Percentiles rank a stretch among this genome's conserved stretches.
Conservation (phyloP, 30 jellyfish, hydroid and myxozoan genomes). For the Pseudorhiza aurosa region DNA sequence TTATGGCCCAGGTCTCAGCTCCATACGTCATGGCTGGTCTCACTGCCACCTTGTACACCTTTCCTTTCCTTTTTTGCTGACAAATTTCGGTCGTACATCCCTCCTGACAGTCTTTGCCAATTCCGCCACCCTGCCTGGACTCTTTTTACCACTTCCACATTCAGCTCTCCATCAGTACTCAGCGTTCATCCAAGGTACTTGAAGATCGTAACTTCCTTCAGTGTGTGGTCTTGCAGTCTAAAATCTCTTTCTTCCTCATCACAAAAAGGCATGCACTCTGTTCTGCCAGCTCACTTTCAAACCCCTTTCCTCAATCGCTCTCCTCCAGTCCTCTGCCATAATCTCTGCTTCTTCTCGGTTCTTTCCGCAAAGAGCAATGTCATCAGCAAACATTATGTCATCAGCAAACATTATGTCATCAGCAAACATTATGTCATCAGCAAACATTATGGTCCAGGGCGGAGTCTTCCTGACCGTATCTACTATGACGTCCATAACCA, state of each 20-base stretch:
- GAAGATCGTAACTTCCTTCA: too few relatives aligned
- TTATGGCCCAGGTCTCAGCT: too few relatives aligned
- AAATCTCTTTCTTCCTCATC: neutral
- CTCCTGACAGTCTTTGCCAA: too few relatives aligned
- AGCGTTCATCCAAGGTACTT: neutral
- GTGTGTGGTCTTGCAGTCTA: too few relatives aligned
- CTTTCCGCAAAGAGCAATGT: too few relatives aligned
- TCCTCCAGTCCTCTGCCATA: neutral
- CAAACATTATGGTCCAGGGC: neutral
- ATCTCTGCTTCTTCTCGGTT: neutral
- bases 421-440: too few relatives aligned
- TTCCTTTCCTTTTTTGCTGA: neutral
- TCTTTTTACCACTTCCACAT: too few relatives aligned
- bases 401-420: too few relatives aligned
- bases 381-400: too few relatives aligned
- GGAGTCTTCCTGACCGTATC: neutral
- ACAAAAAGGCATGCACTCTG: neutral
- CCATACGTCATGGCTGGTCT: too few relatives aligned
- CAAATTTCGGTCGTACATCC: too few relatives aligned
- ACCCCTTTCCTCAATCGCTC: slow-evolving; percentile 9
- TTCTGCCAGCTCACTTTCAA: neutral
- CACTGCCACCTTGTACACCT: slow-evolving; percentile 3
- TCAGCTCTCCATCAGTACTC: neutral
- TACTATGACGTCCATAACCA: neutral
- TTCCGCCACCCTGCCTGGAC: too few relatives aligned